phyloP scores from a whole-genome alignment of 2,797 vertebrate species.

The Danio aesculapii region DNA sequence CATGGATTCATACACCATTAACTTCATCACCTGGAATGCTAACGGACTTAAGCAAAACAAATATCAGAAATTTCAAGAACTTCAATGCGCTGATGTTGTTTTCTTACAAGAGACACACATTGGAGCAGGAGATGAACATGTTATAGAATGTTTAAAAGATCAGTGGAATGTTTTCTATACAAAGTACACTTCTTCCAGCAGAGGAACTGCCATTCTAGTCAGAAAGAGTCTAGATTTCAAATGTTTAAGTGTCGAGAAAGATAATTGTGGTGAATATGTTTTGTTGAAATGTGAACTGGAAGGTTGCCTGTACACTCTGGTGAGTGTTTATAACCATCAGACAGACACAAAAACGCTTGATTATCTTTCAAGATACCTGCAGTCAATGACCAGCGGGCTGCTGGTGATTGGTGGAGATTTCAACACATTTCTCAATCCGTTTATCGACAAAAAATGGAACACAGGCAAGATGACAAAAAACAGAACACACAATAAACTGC shows the following conservation, averaged over 20 bases:
- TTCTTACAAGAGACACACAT: slow-evolving; percentile 37
- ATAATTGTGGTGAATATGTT: too few species aligned
- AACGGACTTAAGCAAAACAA: background rate
- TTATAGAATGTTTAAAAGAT: background rate
- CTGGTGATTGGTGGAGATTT: slow-evolving; percentile 46
- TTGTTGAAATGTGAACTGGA: too few species aligned
- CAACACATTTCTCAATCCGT: slow-evolving; percentile 4
- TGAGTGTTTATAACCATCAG: too few species aligned
- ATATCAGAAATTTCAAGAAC: background rate
- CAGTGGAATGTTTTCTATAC: background rate
- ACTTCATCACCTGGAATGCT: slow-evolving; percentile 29
- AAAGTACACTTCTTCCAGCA: background rate
- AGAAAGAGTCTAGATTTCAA: too few species aligned
- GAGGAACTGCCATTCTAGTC: background rate
- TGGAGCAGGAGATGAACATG: background rate
- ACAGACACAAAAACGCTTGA: too few species aligned
- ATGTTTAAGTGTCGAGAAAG: too few species aligned
- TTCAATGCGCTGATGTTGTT: slow-evolving; percentile 3
- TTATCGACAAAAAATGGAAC: slow-evolving; percentile 5
- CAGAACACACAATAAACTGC: background rate
- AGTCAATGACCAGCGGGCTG: slow-evolving; percentile 5
- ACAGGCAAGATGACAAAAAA: background rate
- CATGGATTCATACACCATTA: background rate
- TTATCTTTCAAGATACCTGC: background rate
- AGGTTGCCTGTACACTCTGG: too few species aligned